Percentiles rank a stretch among this genome's conserved stretches.
phyloP scores from a whole-genome alignment of 2,113 vertebrate species.

The Sylvia atricapilla region DNA sequence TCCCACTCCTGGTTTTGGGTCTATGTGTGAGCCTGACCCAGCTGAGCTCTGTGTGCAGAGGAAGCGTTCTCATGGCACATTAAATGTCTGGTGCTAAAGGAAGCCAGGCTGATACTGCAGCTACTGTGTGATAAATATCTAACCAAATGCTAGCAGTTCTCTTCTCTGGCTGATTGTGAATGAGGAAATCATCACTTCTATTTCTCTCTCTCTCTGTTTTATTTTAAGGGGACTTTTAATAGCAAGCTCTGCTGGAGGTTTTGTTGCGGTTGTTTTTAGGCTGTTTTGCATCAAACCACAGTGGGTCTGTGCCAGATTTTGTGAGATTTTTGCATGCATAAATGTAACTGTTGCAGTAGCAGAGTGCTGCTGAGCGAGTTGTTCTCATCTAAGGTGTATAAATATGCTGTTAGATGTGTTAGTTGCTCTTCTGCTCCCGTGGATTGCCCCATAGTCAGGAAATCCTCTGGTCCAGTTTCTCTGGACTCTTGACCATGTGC shows the following conservation, averaged over 20 bases:
- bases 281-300: conserved; percentile 24
- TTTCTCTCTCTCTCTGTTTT: not conserved
- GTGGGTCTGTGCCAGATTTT: conserved; percentile 4
- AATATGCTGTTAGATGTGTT: not conserved
- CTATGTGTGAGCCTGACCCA: not conserved
- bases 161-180: not conserved
- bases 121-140: not conserved
- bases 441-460: not conserved
- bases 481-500: not conserved
- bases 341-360: not conserved
- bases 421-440: not conserved
- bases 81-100: not conserved
- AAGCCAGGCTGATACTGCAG: not conserved
- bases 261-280: not conserved
- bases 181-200: not conserved
- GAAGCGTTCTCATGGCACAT: not conserved
- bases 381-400: not conserved
- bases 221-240: not conserved
- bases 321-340: not conserved
- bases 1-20: not conserved
- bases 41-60: not conserved
- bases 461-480: not conserved
- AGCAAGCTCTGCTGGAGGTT: not conserved
- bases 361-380: not conserved
- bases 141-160: not conserved